These are phyloP conservation scores for Echinometra lucunter DNA, from an alignment of 53 echinoderm and acorn worm genomes.

Conservation along the genomic window DNA sequence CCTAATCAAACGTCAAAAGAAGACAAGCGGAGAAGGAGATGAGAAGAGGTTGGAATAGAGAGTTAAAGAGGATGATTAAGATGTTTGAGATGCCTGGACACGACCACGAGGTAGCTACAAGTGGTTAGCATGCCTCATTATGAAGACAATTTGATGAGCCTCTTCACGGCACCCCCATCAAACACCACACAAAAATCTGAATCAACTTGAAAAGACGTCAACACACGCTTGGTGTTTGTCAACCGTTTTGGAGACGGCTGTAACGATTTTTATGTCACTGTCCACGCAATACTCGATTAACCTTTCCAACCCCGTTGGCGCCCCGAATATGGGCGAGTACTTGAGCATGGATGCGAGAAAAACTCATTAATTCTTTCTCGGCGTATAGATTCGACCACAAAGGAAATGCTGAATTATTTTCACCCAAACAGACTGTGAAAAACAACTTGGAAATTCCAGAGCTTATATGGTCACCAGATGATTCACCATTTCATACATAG, in stretches of 20 bases:
- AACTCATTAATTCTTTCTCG: conserved; percentile 44
- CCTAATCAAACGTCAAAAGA: conserved; percentile 29
- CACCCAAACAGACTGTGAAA: not conserved
- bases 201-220: conserved; percentile 48
- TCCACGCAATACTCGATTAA: not conserved
- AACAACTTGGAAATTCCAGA: not conserved
- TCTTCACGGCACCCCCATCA: conserved; percentile 12
- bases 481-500: not conserved
- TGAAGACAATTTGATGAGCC: conserved; percentile 40
- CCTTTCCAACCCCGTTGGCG: conserved; percentile 6
- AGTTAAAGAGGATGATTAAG: conserved; percentile 46
- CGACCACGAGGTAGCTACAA: conserved; percentile 20
- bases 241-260: conserved; percentile 28
- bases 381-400: conserved; percentile 11
- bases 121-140: conserved; percentile 27
- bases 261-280: conserved; percentile 54
- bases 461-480: not conserved
- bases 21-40: not conserved
- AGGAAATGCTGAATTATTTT: not conserved
- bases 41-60: conserved; percentile 28
- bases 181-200: conserved; percentile 1
- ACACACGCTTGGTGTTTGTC: not conserved
- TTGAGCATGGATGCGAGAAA: not conserved
- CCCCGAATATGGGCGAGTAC: not conserved
- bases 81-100: conserved; percentile 33